Conservation (phyloP, 2,888 invertebrate species). For the Sceliomorpha sp. region DNA sequence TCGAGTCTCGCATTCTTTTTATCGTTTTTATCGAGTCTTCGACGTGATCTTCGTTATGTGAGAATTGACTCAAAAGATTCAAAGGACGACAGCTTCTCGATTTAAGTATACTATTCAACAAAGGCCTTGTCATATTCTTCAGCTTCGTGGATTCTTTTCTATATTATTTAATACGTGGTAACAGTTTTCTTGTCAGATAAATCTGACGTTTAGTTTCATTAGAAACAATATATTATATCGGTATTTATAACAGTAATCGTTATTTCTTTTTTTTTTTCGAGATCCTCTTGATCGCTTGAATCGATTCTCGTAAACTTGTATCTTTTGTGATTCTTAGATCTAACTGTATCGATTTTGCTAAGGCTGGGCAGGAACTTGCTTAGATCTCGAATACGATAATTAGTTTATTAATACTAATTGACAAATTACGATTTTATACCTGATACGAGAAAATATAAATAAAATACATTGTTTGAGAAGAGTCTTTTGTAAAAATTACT, state of each 20-base stretch:
- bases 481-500: too few species aligned
- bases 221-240: conserved; percentile 47
- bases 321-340: background rate
- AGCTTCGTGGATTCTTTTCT: conserved; percentile 11
- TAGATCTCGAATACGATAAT: too few species aligned
- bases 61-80: conserved; percentile 51
- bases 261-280: conserved; percentile 30
- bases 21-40: conserved; percentile 1
- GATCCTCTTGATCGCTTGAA: conserved; percentile 49
- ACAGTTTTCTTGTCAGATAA: conserved; percentile 39
- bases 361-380: too few species aligned
- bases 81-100: conserved; percentile 26
- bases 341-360: too few species aligned
- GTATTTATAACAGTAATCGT: conserved; percentile 34
- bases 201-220: conserved; percentile 25
- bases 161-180: conserved; percentile 27
- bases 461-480: too few species aligned
- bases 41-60: conserved; percentile 16
- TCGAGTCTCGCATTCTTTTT: conserved; percentile 4
- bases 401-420: too few species aligned
- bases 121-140: background rate
- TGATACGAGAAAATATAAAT: too few species aligned
- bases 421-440: too few species aligned
- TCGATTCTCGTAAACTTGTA: conserved; percentile 41
- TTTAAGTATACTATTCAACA: conserved; percentile 37